phyloP scores from a whole-genome alignment of 2,888 invertebrate genomes.

The Philereme vetulata region DNA sequence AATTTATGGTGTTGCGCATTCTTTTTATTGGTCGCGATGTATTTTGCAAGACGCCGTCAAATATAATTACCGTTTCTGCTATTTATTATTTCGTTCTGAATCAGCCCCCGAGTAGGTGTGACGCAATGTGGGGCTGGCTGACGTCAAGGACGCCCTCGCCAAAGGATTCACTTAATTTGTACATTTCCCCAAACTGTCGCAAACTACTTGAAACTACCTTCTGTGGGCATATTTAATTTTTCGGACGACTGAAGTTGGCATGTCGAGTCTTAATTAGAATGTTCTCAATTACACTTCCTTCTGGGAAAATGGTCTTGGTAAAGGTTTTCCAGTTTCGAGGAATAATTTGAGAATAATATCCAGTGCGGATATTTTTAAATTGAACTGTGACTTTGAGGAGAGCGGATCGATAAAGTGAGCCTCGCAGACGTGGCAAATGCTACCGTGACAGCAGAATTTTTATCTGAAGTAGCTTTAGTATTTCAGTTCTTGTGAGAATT shows the following conservation, averaged over 20 bases:
- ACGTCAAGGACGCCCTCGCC: conserved; percentile 33
- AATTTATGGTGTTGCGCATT: too few species aligned
- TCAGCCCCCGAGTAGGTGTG: conserved; percentile 15
- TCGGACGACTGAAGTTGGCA: conserved; percentile 31
- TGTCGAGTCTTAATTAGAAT: conserved; percentile 37
- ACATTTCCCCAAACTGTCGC: conserved; percentile 23
- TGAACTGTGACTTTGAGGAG: too few species aligned
- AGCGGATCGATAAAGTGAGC: too few species aligned
- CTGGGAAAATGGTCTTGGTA: conserved; percentile 8
- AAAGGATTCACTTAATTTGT: conserved; percentile 32
- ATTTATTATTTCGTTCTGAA: background rate
- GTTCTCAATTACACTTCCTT: conserved; percentile 31
- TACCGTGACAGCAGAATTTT: too few species aligned
- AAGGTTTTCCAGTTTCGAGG: background rate
- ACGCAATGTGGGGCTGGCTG: conserved; percentile 10
- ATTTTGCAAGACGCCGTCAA: too few species aligned
- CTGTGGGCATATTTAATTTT: conserved; percentile 37
- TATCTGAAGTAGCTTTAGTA: too few species aligned
- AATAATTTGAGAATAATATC: conserved; percentile 3
- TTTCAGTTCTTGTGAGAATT: too few species aligned
- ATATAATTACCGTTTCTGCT: too few species aligned
- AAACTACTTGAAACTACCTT: conserved; percentile 31
- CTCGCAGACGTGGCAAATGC: too few species aligned
- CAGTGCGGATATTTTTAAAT: too few species aligned
- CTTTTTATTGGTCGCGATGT: too few species aligned